Percentiles rank a stretch among this genome's conserved stretches.
phyloP scores from a whole-genome alignment of 1,140 invertebrate genomes.

The Anagrus nilaparvatae region DNA sequence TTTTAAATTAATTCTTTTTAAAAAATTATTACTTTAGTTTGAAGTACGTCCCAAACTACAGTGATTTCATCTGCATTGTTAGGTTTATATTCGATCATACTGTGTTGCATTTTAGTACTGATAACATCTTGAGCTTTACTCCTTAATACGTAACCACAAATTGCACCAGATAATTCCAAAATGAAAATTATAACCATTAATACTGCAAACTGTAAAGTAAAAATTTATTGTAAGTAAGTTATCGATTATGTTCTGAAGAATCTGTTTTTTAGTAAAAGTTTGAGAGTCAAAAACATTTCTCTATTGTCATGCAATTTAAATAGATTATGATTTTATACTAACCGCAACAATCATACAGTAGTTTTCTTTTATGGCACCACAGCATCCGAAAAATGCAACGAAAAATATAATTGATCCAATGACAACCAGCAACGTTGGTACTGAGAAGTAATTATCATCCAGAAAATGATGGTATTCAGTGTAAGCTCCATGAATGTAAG shows the following conservation, averaged over 20 bases:
- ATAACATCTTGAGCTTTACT: slow-evolving; percentile 43
- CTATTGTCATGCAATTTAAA: not conserved
- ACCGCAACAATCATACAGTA: slow-evolving; percentile 72
- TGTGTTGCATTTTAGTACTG: slow-evolving; percentile 40
- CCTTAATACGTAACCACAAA: slow-evolving; percentile 65
- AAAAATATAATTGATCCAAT: slow-evolving; percentile 70
- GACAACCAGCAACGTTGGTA: slow-evolving; percentile 68
- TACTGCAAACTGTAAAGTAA: slow-evolving; percentile 55
- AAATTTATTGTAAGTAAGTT: slow-evolving; percentile 11
- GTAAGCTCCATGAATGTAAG: slow-evolving; percentile 53
- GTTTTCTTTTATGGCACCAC: slow-evolving; percentile 72
- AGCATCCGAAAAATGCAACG: slow-evolving; percentile 79
- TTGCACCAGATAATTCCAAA: slow-evolving; percentile 69
- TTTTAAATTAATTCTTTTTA: slow-evolving; percentile 1
- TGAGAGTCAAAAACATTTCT: not conserved
- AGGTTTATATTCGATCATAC: slow-evolving; percentile 44
- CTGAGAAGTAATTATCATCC: slow-evolving; percentile 46
- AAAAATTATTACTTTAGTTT: slow-evolving; percentile 41
- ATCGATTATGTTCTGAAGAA: slow-evolving; percentile 6
- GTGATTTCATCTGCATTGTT: slow-evolving; percentile 28
- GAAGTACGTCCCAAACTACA: slow-evolving; percentile 54
- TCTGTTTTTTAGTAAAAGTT: not conserved
- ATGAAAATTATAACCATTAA: slow-evolving; percentile 68
- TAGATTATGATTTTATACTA: slow-evolving; percentile 18
- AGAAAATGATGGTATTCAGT: slow-evolving; percentile 56